Conservation (phyloP, 2,797 vertebrate genomes). For the Cercopithecus mitis region DNA sequence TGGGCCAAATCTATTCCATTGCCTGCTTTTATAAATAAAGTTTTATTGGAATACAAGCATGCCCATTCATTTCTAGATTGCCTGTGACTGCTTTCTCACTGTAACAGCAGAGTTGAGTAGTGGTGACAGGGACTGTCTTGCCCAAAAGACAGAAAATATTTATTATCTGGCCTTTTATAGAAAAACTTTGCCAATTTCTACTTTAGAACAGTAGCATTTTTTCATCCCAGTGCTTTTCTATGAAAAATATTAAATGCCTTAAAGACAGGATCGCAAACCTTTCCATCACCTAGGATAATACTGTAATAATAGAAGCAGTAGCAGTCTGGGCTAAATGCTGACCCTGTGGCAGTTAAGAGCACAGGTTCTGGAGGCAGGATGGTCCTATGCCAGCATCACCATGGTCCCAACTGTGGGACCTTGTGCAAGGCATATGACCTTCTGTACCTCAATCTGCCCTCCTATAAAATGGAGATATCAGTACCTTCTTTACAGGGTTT, state of each 20-base stretch:
- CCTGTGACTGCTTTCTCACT: background rate
- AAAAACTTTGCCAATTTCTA: background rate
- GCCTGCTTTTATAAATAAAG: constrained; percentile 2
- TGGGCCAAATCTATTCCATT: background rate
- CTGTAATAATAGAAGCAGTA: background rate
- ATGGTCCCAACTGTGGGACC: background rate
- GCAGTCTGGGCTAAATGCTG: background rate
- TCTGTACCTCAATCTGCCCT: background rate
- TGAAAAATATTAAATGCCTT: background rate
- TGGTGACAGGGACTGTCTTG: background rate
- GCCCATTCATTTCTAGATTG: background rate
- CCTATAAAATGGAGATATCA: background rate
- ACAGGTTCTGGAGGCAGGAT: too few species aligned
- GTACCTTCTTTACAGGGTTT: background rate
- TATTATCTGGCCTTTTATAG: background rate
- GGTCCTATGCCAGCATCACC: background rate
- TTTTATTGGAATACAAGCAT: background rate
- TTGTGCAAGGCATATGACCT: background rate
- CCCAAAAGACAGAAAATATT: background rate
- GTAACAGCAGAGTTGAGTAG: background rate
- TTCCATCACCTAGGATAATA: background rate
- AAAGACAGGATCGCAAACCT: background rate
- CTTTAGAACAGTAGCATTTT: background rate
- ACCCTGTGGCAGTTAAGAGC: background rate
- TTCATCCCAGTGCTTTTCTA: background rate